phyloP scores from a whole-genome alignment of 2,888 invertebrate species.

The Boloria selene region DNA sequence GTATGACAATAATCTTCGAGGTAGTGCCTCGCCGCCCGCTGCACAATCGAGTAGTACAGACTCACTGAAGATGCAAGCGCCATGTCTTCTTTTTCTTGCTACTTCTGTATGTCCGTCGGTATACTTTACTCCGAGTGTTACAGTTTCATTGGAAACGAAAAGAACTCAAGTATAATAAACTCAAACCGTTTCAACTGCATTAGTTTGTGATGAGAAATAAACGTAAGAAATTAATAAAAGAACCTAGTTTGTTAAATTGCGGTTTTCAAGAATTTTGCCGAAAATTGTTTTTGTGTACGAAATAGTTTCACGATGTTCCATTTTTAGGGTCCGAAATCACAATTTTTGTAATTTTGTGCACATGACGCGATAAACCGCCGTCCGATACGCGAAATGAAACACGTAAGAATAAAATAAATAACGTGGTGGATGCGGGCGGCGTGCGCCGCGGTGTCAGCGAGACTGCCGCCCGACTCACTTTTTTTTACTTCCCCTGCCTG shows the following conservation, averaged over 20 bases:
- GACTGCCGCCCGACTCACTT: slow-evolving; percentile 63
- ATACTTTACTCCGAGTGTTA: slow-evolving; percentile 54
- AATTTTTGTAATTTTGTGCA: slow-evolving; percentile 61
- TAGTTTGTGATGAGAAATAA: slow-evolving; percentile 51
- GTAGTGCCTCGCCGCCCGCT: slow-evolving; percentile 85
- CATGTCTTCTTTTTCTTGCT: slow-evolving; percentile 63
- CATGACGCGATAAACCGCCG: slow-evolving; percentile 75
- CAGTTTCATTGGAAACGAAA: slow-evolving; percentile 66
- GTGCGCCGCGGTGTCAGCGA: slow-evolving; percentile 71
- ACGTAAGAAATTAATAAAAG: slow-evolving; percentile 42
- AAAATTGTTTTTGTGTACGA: slow-evolving; percentile 63
- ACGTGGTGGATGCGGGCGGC: slow-evolving; percentile 73
- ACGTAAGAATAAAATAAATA: slow-evolving; percentile 74
- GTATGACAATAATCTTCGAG: slow-evolving; percentile 86
- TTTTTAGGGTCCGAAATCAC: slow-evolving; percentile 72
- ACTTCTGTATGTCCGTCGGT: slow-evolving; percentile 57
- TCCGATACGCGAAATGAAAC: slow-evolving; percentile 82
- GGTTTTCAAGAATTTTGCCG: slow-evolving; percentile 61
- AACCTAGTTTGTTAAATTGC: slow-evolving; percentile 76
- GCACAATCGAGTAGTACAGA: slow-evolving; percentile 86
- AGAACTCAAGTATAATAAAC: slow-evolving; percentile 62
- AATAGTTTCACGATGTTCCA: slow-evolving; percentile 62
- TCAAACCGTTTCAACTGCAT: slow-evolving; percentile 62
- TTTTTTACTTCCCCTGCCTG: slow-evolving; percentile 73
- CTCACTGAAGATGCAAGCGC: slow-evolving; percentile 86